Evolutionary conservation across 2,797 vertebrate genomes (phyloP), one percentile per base, ranked within the genome.

Genomic region (Lutjanus argentimaculatus): DNA sequence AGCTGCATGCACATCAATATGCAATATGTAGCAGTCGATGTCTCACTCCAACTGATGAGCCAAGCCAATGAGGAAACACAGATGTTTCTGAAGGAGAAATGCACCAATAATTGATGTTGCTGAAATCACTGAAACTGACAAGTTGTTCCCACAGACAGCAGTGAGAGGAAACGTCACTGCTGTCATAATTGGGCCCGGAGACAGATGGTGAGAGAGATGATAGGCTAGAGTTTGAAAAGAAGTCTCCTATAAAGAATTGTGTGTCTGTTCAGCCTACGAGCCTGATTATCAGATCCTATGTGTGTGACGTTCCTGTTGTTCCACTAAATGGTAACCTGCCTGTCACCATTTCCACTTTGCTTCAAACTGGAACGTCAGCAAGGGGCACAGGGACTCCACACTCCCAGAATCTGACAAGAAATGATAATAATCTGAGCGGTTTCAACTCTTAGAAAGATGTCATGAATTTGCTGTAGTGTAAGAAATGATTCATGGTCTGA

Each of bases 181-280:
- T 90, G 90, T 84, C 88, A 82, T 86, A 91, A 89, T 83, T 91
- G 77, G 91, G 87, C 77, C 90, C 74, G 75, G 67, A 76, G 88
- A 92, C 91, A 93, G 92, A 94, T 92, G 90, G 88, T 78, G 78
- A 75, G 62, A 84, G 70, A 88, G 73, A 88, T 43, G 80, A 89
- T 80, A 59, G 79, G 80, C 78, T 53, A 25, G 53, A 80, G 77
- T 82, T 80, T 88, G 65, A 84, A 73, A 87, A 82, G 59, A 82
- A 77, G 77, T 89, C 79, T 79, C 62, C 40, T 79, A 15, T 70
- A 71, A 80, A 80, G 72, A 83, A 66, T 65, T 42, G 15, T 86
- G 55, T 76, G 59, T 89, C 79, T 79, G 67, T 80, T 73, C 55
- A 68, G n/a, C 70, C 74, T 70, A 48, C 65, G 13, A 67, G 63